Base-by-base conservation (phyloP, 2,888 invertebrate species). In the Apodemia duryi region DNA sequence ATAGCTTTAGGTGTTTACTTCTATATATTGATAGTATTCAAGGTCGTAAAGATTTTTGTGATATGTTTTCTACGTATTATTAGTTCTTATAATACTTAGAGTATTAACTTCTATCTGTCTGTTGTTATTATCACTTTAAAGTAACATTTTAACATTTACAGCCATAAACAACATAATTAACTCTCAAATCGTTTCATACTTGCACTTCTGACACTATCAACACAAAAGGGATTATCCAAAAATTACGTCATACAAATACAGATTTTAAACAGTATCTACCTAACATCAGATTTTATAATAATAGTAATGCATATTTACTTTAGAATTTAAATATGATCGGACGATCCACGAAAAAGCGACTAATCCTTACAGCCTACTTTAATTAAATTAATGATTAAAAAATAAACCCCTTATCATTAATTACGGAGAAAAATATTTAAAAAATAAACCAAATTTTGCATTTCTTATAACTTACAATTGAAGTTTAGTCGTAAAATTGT, bases 191-290 rank as follows among this genome's bases (percentile, higher is more conserved):
- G 11, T 57, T 57, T 32, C 57, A 57, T 32, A 57, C 11, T 32
- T 57, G 57, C 57, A 57, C 57, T 32, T 29, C 11, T 32, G 32
- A 57, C 54, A 54, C 11, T 29, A 54, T 54, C 2, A 54, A 32
- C 29, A 32, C 57, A 1, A 5, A 57, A 57, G 57, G 57, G 57
- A 57, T 57, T 32, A 57, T 57, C 57, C 57, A 57, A 32, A 57
- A 11, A 57, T 32, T 5, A 32, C 57, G 57, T 28, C 54, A 32
- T 32, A 57, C 6, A 46, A n/a, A 38, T 38, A 7, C 7, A 32
- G 32, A 32, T 32, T 32, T 32, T 32, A 32, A 32, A 21, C 21
- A 21, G 21, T 21, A 21, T 21, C 21, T 21, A 21, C 21, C 21
- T 21, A 21, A 21, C 21, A 21, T 21, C 21, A 21, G 21, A 21